A percentile compares a stretch with the other conserved stretches of the same genome.
These are phyloP conservation scores for Selene dorsalis DNA, from an alignment of 2,797 vertebrate species.

Conservation along the genomic window DNA sequence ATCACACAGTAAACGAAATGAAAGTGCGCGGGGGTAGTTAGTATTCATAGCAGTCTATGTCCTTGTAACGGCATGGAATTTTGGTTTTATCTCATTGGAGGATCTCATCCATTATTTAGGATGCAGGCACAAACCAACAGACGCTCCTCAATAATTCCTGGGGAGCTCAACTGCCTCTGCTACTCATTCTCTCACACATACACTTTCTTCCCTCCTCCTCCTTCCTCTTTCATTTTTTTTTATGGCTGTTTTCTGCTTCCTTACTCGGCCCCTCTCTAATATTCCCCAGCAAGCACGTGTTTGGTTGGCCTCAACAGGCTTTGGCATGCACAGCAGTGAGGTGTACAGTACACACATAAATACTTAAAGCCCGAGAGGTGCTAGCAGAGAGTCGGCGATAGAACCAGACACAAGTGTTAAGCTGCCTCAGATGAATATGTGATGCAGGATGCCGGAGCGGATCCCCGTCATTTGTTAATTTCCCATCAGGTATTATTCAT, in stretches of 20 bases:
- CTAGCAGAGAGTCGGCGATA: constrained; percentile 17
- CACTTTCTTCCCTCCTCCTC: neutral
- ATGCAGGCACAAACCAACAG: constrained; percentile 64
- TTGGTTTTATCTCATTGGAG: constrained; percentile 77
- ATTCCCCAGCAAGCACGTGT: constrained; percentile 19
- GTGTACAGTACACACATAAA: constrained; percentile 9
- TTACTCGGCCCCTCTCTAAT: constrained; percentile 14
- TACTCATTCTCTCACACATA: constrained; percentile 5
- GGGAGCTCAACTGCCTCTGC: constrained; percentile 46
- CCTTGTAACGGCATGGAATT: constrained; percentile 77
- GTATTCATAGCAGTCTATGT: constrained; percentile 76
- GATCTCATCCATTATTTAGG: constrained; percentile 84
- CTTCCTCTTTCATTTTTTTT: constrained; percentile 5
- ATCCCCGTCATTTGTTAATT: constrained; percentile 47
- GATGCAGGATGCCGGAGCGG: constrained; percentile 21
- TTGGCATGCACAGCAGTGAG: neutral
- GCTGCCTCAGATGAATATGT: constrained; percentile 37
- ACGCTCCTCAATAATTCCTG: constrained; percentile 77
- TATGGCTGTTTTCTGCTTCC: constrained; percentile 31
- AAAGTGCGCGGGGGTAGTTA: constrained; percentile 69
- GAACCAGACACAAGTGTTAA: constrained; percentile 26
- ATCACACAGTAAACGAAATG: constrained; percentile 69
- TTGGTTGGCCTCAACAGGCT: constrained; percentile 43
- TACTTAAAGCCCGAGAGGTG: constrained; percentile 14
- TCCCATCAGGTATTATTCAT: constrained; percentile 55